phyloP scores from a whole-genome alignment of 2,888 invertebrate species.

The Drosophila rubida region DNA sequence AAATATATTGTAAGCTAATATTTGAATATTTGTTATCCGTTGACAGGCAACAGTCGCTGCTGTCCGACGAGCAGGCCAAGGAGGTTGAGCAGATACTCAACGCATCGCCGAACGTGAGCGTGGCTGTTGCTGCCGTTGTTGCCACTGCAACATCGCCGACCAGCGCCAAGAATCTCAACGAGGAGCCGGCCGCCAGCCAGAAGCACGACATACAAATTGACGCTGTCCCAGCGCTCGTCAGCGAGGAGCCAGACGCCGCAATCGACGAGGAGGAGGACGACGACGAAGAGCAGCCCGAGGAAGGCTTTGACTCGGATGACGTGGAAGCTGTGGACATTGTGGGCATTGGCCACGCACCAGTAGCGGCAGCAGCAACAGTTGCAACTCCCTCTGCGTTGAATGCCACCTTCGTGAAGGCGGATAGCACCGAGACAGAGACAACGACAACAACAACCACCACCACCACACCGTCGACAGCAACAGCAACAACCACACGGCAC shows the following conservation, averaged over 20 bases:
- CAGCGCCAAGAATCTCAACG: constrained; percentile 82
- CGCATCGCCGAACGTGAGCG: constrained; percentile 85
- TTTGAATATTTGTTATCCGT: constrained; percentile 27
- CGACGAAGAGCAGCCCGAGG: constrained; percentile 36
- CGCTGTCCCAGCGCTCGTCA: constrained; percentile 39
- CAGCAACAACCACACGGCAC: constrained; percentile 85
- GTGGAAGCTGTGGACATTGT: constrained; percentile 78
- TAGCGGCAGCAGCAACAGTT: constrained; percentile 1
- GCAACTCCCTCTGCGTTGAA: constrained; percentile 41
- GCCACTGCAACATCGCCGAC: constrained; percentile 81
- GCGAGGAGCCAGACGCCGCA: constrained; percentile 25
- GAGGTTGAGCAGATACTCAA: constrained; percentile 93
- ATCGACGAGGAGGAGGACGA: constrained; percentile 24
- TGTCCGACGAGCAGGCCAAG: constrained; percentile 95
- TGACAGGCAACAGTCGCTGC: constrained; percentile 90
- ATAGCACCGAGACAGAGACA: constrained; percentile 65
- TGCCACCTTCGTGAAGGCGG: constrained; percentile 68
- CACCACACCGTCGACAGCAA: constrained; percentile 72
- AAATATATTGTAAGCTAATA: constrained; percentile 14
- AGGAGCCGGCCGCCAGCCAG: constrained; percentile 42
- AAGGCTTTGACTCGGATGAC: constrained; percentile 79
- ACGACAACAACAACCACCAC: constrained; percentile 45
- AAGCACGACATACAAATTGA: constrained; percentile 59
- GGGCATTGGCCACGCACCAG: constrained; percentile 71
- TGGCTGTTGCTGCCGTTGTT: constrained; percentile 81